Conservation (phyloP, 2,797 vertebrate genomes). For the Hephaestus fuliginosus region DNA sequence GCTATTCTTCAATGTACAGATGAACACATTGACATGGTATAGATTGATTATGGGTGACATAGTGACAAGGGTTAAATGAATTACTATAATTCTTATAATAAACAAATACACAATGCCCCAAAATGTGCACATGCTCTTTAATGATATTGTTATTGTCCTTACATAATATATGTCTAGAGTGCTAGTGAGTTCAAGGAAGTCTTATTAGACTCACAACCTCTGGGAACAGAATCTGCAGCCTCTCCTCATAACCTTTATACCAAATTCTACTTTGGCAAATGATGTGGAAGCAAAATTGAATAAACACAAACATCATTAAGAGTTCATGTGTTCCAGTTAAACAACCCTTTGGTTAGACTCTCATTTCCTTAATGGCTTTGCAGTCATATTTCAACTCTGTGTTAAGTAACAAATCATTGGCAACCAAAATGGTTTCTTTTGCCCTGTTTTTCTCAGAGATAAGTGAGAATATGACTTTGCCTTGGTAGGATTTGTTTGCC, state of each 20-base stretch:
- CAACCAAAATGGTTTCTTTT: conserved; percentile 54
- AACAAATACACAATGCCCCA: conserved; percentile 8
- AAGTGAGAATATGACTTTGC: conserved; percentile 75
- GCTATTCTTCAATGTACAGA: conserved; percentile 43
- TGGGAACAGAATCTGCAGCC: conserved; percentile 61
- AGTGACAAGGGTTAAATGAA: conserved; percentile 7
- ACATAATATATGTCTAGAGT: conserved; percentile 8
- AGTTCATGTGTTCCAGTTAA: conserved; percentile 79
- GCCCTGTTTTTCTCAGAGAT: conserved; percentile 65
- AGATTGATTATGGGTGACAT: conserved; percentile 10
- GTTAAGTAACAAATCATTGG: conserved; percentile 75
- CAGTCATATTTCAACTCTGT: conserved; percentile 66
- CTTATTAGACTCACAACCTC: conserved; percentile 28
- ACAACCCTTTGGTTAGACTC: conserved; percentile 75
- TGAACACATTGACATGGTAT: conserved; percentile 27
- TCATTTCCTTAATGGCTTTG: conserved; percentile 81
- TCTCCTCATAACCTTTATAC: conserved; percentile 60
- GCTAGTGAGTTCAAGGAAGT: background rate
- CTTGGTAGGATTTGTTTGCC: conserved; percentile 70
- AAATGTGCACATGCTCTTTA: conserved; percentile 11
- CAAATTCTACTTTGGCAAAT: conserved; percentile 75
- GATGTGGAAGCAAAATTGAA: conserved; percentile 71
- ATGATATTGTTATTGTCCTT: conserved; percentile 26
- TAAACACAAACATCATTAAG: conserved; percentile 83
- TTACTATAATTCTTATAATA: conserved; percentile 15